A percentile compares a stretch with the other conserved stretches of the same genome.
Conservation (phyloP, 2,888 invertebrate genomes). For the Cataglyphis altisquamis region DNA sequence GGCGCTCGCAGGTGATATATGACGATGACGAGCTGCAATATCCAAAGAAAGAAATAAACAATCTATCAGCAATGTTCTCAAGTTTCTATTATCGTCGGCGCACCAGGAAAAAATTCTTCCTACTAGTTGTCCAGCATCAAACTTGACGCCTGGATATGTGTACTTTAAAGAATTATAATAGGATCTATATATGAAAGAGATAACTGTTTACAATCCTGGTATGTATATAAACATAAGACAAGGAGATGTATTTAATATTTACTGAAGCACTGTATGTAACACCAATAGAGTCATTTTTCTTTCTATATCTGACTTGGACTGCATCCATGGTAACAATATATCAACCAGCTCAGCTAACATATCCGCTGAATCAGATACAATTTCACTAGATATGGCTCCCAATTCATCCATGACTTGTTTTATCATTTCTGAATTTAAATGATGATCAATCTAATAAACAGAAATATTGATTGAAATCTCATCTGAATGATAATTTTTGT, state of each 20-base stretch:
- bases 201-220: background rate
- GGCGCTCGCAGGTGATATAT: conserved; percentile 76
- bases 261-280: conserved; percentile 79
- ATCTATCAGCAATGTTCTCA: conserved; percentile 80
- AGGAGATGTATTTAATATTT: conserved; percentile 28
- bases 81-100: conserved; percentile 77
- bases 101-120: conserved; percentile 82
- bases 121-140: conserved; percentile 81
- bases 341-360: conserved; percentile 81
- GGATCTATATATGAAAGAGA: conserved; percentile 70
- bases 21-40: conserved; percentile 81
- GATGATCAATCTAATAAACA: conserved; percentile 72
- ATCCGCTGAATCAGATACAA: conserved; percentile 80
- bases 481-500: background rate
- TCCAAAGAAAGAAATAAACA: conserved; percentile 80
- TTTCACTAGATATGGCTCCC: conserved; percentile 79
- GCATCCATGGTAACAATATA: conserved; percentile 83
- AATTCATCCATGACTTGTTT: conserved; percentile 76
- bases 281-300: conserved; percentile 79
- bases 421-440: conserved; percentile 75
- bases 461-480: conserved; percentile 22
- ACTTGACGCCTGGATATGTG: conserved; percentile 82
- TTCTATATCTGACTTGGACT: conserved; percentile 79
- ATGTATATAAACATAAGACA: conserved; percentile 10
- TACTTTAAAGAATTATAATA: conserved; percentile 82